phyloP scores from a whole-genome alignment of 2,888 invertebrate genomes.

The Xylota sylvarum region DNA sequence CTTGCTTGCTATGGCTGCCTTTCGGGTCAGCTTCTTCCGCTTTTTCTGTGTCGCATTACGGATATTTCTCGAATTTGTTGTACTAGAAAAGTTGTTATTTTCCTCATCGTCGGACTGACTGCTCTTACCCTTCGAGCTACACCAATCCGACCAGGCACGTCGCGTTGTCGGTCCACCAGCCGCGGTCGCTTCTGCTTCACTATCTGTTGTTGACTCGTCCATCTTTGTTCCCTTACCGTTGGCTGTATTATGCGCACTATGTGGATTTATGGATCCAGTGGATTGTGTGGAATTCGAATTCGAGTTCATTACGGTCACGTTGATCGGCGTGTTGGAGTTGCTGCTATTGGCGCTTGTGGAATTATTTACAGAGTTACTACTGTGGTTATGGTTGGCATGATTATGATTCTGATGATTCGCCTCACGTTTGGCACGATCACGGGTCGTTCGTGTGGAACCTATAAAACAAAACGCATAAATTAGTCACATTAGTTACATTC shows the following conservation, averaged over 20 bases:
- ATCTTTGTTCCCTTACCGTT: slow-evolving; percentile 62
- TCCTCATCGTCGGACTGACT: slow-evolving; percentile 88
- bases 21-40: slow-evolving; percentile 84
- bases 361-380: slow-evolving; percentile 45
- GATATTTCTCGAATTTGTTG: slow-evolving; percentile 80
- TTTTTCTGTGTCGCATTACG: slow-evolving; percentile 82
- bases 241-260: slow-evolving; percentile 35
- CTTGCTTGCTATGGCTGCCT: slow-evolving; percentile 83
- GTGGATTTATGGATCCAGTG: slow-evolving; percentile 30
- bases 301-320: slow-evolving; percentile 55
- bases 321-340: slow-evolving; percentile 78
- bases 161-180: slow-evolving; percentile 89
- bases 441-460: slow-evolving; percentile 84
- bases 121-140: slow-evolving; percentile 87
- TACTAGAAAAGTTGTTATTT: slow-evolving; percentile 84
- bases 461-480: slow-evolving; percentile 45
- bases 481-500: neutral
- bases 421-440: slow-evolving; percentile 84
- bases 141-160: slow-evolving; percentile 91
- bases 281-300: slow-evolving; percentile 65
- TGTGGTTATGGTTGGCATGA: slow-evolving; percentile 79
- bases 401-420: slow-evolving; percentile 80
- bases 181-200: slow-evolving; percentile 84
- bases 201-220: slow-evolving; percentile 80
- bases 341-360: slow-evolving; percentile 69